phyloP scores from a whole-genome alignment of 2,113 vertebrate species.

The Anoplopoma fimbria region DNA sequence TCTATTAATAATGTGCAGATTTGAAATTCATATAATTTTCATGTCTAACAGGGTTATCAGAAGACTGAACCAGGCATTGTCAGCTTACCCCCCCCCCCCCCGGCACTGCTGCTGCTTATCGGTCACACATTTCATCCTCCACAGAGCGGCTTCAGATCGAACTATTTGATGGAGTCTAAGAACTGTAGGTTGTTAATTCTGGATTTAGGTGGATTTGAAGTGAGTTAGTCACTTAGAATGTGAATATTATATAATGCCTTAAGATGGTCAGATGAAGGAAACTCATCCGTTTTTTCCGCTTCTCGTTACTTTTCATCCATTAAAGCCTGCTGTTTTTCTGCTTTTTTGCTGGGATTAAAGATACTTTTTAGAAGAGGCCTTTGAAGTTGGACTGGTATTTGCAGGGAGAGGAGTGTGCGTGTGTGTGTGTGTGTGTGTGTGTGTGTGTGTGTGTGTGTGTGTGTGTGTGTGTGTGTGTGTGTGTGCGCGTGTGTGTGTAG shows the following conservation, averaged over 20 bases:
- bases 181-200: not conserved
- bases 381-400: constrained; percentile 58
- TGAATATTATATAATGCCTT: not conserved
- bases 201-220: not conserved
- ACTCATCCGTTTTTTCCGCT: not conserved
- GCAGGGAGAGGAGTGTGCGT: constrained; percentile 3
- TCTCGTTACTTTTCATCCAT: constrained; percentile 15
- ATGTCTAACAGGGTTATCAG: constrained; percentile 34
- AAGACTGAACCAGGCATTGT: constrained; percentile 13
- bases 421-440: not conserved
- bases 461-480: not conserved
- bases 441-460: not conserved
- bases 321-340: constrained; percentile 6
- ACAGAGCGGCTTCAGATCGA: constrained; percentile 27
- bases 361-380: constrained; percentile 43
- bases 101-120: constrained; percentile 40
- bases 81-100: constrained; percentile 3
- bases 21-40: constrained; percentile 2
- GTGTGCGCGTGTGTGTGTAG: constrained; percentile 3
- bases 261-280: not conserved
- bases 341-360: constrained; percentile 56
- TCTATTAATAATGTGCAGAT: constrained; percentile 3
- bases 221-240: not conserved
- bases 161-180: not conserved
- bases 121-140: constrained; percentile 17